Evolutionary conservation across 30 jellyfish, hydroid and myxozoan genomes (phyloP), one percentile per base, ranked within the genome.

Genomic region (Aurelia sp.): DNA sequence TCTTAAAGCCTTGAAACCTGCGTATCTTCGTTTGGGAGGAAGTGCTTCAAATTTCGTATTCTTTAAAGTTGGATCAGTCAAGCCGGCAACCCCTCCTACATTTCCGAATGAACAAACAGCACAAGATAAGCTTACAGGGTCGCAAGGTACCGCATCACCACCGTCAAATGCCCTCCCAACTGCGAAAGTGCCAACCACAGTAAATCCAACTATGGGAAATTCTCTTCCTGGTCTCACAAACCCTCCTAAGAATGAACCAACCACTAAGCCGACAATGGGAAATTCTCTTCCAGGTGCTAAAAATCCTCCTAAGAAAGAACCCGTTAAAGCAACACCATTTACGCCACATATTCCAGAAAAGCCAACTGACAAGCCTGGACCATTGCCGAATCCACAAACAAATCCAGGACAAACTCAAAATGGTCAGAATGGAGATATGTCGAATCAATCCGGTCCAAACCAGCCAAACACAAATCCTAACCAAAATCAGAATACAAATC

Each of bases 21-120:
- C 98, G 5, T 91, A 84, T 70, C 81, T 91, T 20, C 79, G 98
- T 3, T 40, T 91, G 20, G 96, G 98, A 22, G 98, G 98, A 41
- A 91, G 89, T 41, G 96, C 98, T 1, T 86, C 92, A 65, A 90
- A 91, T 70, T 91, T 59, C 64, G 87, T 91, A 20, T 78, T 88
- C 31, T 76, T 90, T 75, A 85, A 85, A 50, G 88, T 74, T 47
- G 94, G 94, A 7, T 70, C 92, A 21, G 59, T 84, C 3, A 82
- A 82, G 51, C 92, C 92, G 2, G 4, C 85, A 8, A 41, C 82
- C 4, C 62, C 85, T 40, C 92, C 92, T 6, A 31, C 68, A 4
- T 82, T 82, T 59, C 85, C 85, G 20, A 35, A 5, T 33, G 44
- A 68, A 55, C 41, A 57, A 30, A 52, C 61, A 9, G 62, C 13